Conservation (phyloP, 2,797 vertebrate genomes). For the Glyptemys insculpta region DNA sequence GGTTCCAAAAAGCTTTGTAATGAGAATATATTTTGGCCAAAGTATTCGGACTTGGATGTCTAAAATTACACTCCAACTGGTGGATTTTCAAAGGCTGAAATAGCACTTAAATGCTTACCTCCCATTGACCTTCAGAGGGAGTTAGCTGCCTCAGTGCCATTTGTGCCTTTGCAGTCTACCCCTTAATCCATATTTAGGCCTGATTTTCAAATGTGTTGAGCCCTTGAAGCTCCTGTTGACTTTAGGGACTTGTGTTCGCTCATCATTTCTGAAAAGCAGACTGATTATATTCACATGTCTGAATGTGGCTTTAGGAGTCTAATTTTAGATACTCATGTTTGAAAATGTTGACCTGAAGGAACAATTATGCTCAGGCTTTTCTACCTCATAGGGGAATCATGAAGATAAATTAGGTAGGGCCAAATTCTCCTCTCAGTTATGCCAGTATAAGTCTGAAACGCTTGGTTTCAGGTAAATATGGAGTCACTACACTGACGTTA, state of each 20-base stretch:
- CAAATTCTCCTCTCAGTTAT: not conserved
- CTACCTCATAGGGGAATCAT: not conserved
- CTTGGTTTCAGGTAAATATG: constrained; percentile 33
- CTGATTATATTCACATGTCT: constrained; percentile 1
- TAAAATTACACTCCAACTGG: not conserved
- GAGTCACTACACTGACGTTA: not conserved
- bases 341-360: not conserved
- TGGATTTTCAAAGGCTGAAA: accelerated
- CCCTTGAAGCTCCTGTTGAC: not conserved
- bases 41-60: not conserved
- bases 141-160: not conserved
- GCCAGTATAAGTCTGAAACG: not conserved
- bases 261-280: not conserved
- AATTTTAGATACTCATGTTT: constrained; percentile 34
- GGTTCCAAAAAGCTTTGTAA: not conserved
- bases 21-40: not conserved
- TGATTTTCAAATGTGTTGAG: not conserved
- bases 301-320: not conserved
- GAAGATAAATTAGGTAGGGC: constrained; percentile 23
- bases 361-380: constrained; percentile 10
- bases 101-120: not conserved
- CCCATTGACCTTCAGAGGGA: not conserved
- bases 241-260: not conserved
- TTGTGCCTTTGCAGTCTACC: not conserved
- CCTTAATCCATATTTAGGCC: not conserved